A percentile compares a stretch with the other conserved stretches of the same genome.
These are phyloP conservation scores for Saiga tatarica DNA, from an alignment of 2,113 vertebrate species.

Conservation along the genomic window DNA sequence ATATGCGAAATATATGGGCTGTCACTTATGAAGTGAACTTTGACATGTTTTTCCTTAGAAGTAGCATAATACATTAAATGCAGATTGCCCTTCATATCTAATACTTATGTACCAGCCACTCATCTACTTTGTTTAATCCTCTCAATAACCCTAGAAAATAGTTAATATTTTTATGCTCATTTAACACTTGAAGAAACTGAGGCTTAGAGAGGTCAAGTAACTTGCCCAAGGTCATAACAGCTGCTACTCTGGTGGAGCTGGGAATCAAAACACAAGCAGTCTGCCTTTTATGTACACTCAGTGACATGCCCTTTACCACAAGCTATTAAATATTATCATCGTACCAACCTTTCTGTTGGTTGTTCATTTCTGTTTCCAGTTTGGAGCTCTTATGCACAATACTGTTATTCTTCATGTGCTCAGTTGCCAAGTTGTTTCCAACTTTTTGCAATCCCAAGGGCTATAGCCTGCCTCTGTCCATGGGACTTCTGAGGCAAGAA, in stretches of 20 bases:
- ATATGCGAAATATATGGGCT: not conserved
- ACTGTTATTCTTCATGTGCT: not conserved
- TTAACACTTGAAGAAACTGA: conserved; percentile 16
- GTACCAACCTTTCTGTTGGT: not conserved
- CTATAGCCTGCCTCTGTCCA: not conserved
- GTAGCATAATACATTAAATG: not conserved
- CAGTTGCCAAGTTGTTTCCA: not conserved
- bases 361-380: conserved; percentile 4
- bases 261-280: not conserved
- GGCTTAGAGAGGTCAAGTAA: not conserved
- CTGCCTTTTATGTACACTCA: not conserved
- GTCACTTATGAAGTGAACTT: conserved; percentile 5
- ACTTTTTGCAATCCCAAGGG: not conserved
- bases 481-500: not conserved
- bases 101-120: not conserved
- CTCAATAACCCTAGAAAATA: not conserved
- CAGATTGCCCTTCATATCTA: not conserved
- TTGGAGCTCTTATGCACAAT: not conserved
- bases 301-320: not conserved
- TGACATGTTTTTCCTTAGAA: not conserved
- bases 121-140: not conserved
- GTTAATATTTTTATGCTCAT: not conserved
- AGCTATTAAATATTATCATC: not conserved
- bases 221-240: not conserved
- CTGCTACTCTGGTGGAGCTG: not conserved